A percentile compares a stretch with the other conserved stretches of the same genome.
These are phyloP conservation scores for Himalopsyche japonica DNA, from an alignment of 2,888 invertebrate species.

Conservation along the genomic window DNA sequence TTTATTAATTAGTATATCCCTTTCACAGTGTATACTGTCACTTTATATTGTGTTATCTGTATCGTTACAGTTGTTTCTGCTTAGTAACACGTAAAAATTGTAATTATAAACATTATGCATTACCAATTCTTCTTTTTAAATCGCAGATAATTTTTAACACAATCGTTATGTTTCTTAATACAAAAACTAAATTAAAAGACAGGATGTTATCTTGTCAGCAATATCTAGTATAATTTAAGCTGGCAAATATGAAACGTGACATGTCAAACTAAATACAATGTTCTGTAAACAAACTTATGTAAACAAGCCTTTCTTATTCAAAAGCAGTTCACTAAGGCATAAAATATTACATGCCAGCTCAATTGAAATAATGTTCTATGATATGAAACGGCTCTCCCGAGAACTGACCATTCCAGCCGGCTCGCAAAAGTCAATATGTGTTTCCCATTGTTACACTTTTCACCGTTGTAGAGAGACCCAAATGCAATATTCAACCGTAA, in stretches of 20 bases:
- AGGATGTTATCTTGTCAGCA: no score
- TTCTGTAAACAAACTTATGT: background rate
- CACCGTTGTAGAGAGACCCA: background rate
- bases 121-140: no score
- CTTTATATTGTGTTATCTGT: no score
- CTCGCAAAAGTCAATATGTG: background rate
- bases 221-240: background rate
- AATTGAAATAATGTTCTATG: background rate
- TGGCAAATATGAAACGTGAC: background rate
- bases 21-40: no score
- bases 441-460: background rate
- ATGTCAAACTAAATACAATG: background rate
- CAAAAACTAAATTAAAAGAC: no score
- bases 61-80: no score
- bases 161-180: no score
- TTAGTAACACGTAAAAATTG: no score
- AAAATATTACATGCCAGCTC: background rate
- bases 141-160: no score
- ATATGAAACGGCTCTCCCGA: background rate
- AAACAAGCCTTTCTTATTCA: background rate
- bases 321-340: background rate
- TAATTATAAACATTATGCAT: no score
- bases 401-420: background rate
- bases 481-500: background rate
- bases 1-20: no score